phyloP scores from a whole-genome alignment of 2,888 invertebrate genomes.

The Dexiosoma caninum region DNA sequence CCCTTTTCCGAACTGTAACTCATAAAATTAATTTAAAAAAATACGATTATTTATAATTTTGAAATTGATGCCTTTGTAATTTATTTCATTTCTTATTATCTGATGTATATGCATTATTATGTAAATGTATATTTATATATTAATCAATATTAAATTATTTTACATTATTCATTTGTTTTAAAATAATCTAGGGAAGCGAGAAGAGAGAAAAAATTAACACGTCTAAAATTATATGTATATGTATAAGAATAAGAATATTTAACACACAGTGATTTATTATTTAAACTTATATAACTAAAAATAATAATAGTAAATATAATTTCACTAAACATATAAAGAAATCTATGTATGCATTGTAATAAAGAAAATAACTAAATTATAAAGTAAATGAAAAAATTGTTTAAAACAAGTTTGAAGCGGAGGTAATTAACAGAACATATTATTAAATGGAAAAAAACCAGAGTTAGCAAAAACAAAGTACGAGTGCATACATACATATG shows the following conservation, averaged over 20 bases:
- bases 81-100: conserved; percentile 59
- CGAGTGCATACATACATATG: too few species aligned
- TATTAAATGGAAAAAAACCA: conserved; percentile 13
- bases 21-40: background rate
- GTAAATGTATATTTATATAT: conserved; percentile 28
- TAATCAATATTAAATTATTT: conserved; percentile 51
- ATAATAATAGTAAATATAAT: conserved; percentile 43
- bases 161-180: conserved; percentile 45
- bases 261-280: conserved; percentile 48
- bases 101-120: conserved; percentile 40
- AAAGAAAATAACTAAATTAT: conserved; percentile 6
- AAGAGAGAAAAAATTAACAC: conserved; percentile 32
- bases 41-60: conserved; percentile 35
- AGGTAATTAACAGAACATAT: conserved; percentile 25
- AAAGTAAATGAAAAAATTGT: conserved; percentile 6
- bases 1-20: background rate
- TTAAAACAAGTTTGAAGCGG: conserved; percentile 10
- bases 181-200: conserved; percentile 47
- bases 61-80: conserved; percentile 46
- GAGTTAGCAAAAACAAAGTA: conserved; percentile 23
- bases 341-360: conserved; percentile 16
- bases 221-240: conserved; percentile 41
- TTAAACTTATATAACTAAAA: conserved; percentile 45
- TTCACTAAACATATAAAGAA: conserved; percentile 49
- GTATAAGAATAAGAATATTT: conserved; percentile 46